Base-by-base conservation (phyloP, 2,888 invertebrate genomes). In the Crioceris asparagi region DNA sequence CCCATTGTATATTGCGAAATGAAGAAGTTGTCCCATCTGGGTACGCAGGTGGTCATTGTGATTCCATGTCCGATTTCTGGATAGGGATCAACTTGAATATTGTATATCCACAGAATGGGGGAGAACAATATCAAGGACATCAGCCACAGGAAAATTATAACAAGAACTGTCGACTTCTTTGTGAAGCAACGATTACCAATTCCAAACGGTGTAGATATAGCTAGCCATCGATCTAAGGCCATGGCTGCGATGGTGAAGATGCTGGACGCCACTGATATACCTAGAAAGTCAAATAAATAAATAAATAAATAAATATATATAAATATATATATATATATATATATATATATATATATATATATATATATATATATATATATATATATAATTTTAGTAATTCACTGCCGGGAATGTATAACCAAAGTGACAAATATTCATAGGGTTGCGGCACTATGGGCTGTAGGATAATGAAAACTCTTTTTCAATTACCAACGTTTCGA, bases 171-270 rank as follows among this genome's bases (percentile, higher is more conserved):
- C 1, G 77, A 76, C 7, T 73, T 71, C 17, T 77, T 67, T 38
- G 78, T 81, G 39, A 82, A 79, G 56, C 80, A 72, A 57, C 79
- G 75, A 15, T 79, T 72, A 16, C 79, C 72, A 48, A 81, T 75
- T 0, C 78, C 72, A 46, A 83, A 75, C 0, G 83, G 81, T 55
- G 79, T 79, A 17, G 80, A 75, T 55, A 84, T 83, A 35, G 83
- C 83, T 37, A 80, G 59, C 51, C 78, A 82, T 35, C 84, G 70
- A 61, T 83, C 83, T 39, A 84, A 70, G 4, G 83, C 81, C 79
- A 84, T 81, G 1, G 80, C 78, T 1, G 80, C 79, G 50, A 85
- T 82, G 1, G 84, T 84, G 59, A 83, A 83, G 33, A 85, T 79
- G 53, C 83, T 82, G 1, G 82, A 79, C 0, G 81, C 79, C 3